Evolutionary conservation across 2,797 vertebrate species (phyloP).

Genomic region (Hozukius guyotensis): DNA sequence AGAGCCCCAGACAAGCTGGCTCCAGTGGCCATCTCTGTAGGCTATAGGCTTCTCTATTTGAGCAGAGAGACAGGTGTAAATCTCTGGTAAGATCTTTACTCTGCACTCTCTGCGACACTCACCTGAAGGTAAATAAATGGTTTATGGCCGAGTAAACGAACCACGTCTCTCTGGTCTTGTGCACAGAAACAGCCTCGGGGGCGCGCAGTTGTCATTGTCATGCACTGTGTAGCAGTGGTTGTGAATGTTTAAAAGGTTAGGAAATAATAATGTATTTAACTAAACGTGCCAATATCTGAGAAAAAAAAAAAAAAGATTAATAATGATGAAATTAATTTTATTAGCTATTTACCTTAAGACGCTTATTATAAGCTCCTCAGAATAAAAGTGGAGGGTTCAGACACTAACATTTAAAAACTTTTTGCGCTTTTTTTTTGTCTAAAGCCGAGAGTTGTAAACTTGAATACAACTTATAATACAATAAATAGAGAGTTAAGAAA

Average conservation of each 20-base stretch:
- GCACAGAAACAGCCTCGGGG: slow-evolving; percentile 21
- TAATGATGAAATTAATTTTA: neutral
- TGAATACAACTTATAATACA: neutral
- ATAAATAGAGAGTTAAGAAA: neutral
- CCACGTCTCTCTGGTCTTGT: slow-evolving; percentile 47
- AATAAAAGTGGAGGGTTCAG: neutral
- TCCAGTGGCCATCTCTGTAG: slow-evolving; percentile 96
- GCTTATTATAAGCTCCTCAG: neutral
- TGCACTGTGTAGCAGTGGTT: neutral
- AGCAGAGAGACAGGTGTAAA: slow-evolving; percentile 95
- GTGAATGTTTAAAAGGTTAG: neutral
- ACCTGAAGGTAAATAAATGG: slow-evolving; percentile 88
- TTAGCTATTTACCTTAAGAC: neutral
- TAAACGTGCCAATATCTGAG: neutral
- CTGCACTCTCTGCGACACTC: slow-evolving; percentile 83
- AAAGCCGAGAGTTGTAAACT: neutral
- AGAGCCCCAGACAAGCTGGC: slow-evolving; percentile 93
- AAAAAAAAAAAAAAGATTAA: neutral
- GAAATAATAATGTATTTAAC: neutral
- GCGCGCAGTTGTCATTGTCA: slow-evolving; percentile 38
- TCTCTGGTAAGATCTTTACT: slow-evolving; percentile 88
- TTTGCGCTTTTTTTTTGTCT: neutral
- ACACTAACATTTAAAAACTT: neutral
- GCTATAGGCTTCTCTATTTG: slow-evolving; percentile 85
- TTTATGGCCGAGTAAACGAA: slow-evolving; percentile 85